phyloP scores from a whole-genome alignment of 1,140 invertebrate species.

The Rhyacophila brunnea region DNA sequence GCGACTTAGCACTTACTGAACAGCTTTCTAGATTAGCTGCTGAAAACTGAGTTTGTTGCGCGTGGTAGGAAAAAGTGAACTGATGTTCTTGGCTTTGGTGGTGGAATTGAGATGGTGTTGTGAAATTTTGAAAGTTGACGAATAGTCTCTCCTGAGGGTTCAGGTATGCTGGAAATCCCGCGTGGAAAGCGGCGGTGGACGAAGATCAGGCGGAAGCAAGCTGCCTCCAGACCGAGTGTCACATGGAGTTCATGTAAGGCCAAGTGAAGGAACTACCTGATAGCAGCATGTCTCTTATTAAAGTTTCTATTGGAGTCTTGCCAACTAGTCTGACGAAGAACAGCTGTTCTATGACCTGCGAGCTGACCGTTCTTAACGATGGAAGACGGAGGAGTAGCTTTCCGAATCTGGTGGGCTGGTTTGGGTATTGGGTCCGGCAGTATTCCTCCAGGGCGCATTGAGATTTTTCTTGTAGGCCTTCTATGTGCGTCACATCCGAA shows the following conservation, averaged over 20 bases:
- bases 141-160: conserved; percentile 45
- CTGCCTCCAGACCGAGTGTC: conserved; percentile 65
- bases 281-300: conserved; percentile 95
- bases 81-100: conserved; percentile 31
- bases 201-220: conserved; percentile 59
- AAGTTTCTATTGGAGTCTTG: conserved; percentile 95
- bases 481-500: conserved; percentile 91
- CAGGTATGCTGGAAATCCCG: conserved; percentile 52
- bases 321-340: conserved; percentile 96
- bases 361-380: conserved; percentile 87
- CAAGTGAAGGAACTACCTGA: conserved; percentile 93
- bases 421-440: conserved; percentile 92
- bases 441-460: conserved; percentile 97
- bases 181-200: conserved; percentile 41
- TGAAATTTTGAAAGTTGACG: conserved; percentile 45
- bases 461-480: conserved; percentile 94
- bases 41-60: conserved; percentile 30
- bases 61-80: conserved; percentile 31
- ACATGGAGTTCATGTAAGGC: conserved; percentile 94
- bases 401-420: conserved; percentile 93
- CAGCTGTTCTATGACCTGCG: conserved; percentile 94
- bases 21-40: conserved; percentile 24
- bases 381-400: conserved; percentile 91
- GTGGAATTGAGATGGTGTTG: conserved; percentile 33
- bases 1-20: conserved; percentile 12